Evolutionary conservation across 2,888 invertebrate genomes (phyloP), one percentile per base, ranked within the genome.

Genomic region (Sthenelais limicola): DNA sequence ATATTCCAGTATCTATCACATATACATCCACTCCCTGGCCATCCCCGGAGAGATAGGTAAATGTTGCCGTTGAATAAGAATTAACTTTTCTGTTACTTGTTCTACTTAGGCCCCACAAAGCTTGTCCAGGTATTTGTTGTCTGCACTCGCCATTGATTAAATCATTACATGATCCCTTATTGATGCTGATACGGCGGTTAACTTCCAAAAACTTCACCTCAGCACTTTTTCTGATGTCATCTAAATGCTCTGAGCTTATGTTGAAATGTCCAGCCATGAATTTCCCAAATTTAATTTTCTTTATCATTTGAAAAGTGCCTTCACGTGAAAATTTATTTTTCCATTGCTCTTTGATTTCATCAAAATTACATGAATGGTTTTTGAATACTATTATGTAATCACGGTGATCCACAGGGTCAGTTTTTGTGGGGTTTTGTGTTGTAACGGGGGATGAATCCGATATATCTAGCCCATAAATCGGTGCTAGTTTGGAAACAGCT

Each of bases 21-120:
- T 73, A 73, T 18, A 69, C 69, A 69, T 54, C 58, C 3, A 73
- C 66, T 12, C 67, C 73, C 7, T n/a, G 21, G 3, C 73, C 73
- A 38, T 47, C 71, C 21, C 49, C 49, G 18, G 21, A n/a, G 4
- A 70, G 38, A 26, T 33, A 70, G 4, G 33, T 38, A 28, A 38
- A 70, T n/a, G 35, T 52, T 2, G 70, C 33, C 0, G 70, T 43
- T 12, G 26, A 4, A 24, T 47, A 56, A 5, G n/a, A 18, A 3
- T 54, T 24, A 26, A 21, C 28, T 18, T 35, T 3, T 24, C 38
- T 32, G 18, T 26, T 24, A 24, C 21, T 24, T 12, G 32, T 56
- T 15, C 70, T 21, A 28, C 35, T 38, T 12, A 70, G 28, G 2
- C 54, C 54, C 70, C 70, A 70, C 15, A 70, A 30, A 3, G 54